Conservation (phyloP, 2,113 vertebrate genomes). For the Ptilonorhynchus violaceus region DNA sequence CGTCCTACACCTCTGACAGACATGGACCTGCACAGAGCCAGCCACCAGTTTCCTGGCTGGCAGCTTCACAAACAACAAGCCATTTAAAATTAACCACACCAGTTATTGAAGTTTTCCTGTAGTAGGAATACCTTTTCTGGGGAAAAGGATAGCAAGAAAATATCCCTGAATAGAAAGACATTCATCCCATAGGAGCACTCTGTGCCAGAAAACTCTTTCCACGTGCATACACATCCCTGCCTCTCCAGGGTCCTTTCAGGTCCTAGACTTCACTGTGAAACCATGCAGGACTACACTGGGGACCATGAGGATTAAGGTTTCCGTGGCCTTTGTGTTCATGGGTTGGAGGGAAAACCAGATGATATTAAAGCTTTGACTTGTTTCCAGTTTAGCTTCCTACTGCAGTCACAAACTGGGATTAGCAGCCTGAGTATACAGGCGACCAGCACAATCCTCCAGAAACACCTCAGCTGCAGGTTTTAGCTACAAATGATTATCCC, state of each 20-base stretch:
- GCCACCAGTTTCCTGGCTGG: neutral
- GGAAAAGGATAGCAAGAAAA: neutral
- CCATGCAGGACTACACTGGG: neutral
- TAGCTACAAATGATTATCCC: neutral
- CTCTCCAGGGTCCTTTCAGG: neutral
- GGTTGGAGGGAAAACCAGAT: neutral
- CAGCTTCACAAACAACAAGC: neutral
- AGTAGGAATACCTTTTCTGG: neutral
- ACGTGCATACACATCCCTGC: neutral
- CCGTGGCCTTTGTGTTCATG: neutral
- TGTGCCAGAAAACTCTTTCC: neutral
- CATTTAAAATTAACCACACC: neutral
- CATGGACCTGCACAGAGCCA: neutral
- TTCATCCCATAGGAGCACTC: neutral
- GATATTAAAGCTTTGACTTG: neutral
- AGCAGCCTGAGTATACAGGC: neutral
- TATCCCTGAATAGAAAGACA: neutral
- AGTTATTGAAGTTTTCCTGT: neutral
- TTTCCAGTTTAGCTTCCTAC: constrained; percentile 8
- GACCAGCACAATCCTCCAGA: neutral
- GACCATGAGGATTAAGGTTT: neutral
- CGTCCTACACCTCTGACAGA: neutral
- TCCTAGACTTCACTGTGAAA: neutral
- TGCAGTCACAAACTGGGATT: neutral
- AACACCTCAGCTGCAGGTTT: neutral